Percentiles rank a stretch among this genome's conserved stretches.
Evolutionary conservation across 2,113 vertebrate genomes (phyloP).

Genomic region (Equus quagga): DNA sequence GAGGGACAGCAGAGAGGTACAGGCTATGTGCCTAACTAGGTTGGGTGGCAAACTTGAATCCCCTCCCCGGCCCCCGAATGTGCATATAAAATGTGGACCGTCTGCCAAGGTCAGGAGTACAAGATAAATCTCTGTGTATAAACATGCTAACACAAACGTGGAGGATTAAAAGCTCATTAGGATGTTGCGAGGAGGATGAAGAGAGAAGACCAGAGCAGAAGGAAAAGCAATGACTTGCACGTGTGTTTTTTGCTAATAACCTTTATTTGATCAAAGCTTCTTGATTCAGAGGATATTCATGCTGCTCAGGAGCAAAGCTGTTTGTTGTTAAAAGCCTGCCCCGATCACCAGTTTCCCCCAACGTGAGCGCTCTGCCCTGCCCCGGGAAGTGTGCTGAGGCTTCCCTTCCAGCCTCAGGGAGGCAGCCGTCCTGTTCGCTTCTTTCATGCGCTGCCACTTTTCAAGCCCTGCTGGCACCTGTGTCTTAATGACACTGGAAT

Average conservation of each 20-base stretch:
- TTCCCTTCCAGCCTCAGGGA: neutral
- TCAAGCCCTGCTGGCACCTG: neutral
- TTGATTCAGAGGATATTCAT: neutral
- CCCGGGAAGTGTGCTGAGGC: neutral
- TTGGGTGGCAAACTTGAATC: neutral
- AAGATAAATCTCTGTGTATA: slow-evolving; percentile 16
- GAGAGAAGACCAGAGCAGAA: neutral
- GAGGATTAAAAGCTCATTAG: slow-evolving; percentile 30
- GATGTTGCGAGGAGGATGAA: neutral
- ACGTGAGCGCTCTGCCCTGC: fast-evolving
- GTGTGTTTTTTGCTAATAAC: neutral
- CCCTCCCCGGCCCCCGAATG: neutral
- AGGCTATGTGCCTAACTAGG: neutral
- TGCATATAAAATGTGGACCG: neutral
- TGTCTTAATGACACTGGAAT: neutral
- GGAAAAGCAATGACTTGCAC: neutral
- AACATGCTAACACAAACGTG: slow-evolving; percentile 14
- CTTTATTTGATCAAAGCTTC: slow-evolving; percentile 1
- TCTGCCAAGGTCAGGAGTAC: neutral
- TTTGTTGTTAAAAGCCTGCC: neutral
- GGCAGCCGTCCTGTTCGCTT: neutral
- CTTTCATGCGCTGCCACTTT: neutral
- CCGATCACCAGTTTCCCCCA: no score
- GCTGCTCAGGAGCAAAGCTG: neutral
- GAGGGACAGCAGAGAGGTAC: neutral